Evolutionary conservation across 2,797 vertebrate genomes (phyloP), one percentile per base, ranked within the genome.

Genomic region (Sparidentex hasta): DNA sequence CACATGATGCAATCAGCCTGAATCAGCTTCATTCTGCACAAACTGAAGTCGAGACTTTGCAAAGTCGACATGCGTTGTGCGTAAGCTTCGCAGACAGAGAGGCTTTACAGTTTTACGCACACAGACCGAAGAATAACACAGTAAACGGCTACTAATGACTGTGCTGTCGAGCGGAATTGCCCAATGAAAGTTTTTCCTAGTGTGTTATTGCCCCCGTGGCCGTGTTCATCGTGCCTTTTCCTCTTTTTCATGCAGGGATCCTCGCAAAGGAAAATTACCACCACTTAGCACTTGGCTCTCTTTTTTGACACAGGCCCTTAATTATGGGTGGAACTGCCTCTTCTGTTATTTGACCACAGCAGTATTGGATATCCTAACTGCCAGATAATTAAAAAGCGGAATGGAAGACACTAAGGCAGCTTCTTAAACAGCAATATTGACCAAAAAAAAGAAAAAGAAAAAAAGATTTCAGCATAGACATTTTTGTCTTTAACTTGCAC

Each of bases 301-400:
- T 77, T 72, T 33, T 85, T 83, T 88, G 84, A 91, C 92, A 87
- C 68, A 77, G 86, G 72, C 50, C 77, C 82, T 83, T 92, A 92
- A 94, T 94, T 94, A 91, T 77, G 85, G 91, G 81, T 90, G 91
- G 75, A 90, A 83, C 88, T 73, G 83, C 81, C 71, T 81, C 74
- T 85, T 76, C 82, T 92, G 94, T 93, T 87, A 93, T 90, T 90
- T 77, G 78, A 93, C 93, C 89, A 75, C 88, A 90, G 83, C 81
- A 51, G 80, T 83, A 79, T 80, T 90, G 78, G 80, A 86, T 88
- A 65, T 78, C 76, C 76, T 52, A 61, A 87, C 83, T 90, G 83
- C 87, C 71, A 85, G 61, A 82, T 89, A 89, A 92, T 91, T 92
- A 89, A 92, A 33, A 87, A 90, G 73, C 44, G 55, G 51, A 91